phyloP scores from a whole-genome alignment of 2,113 vertebrate genomes.

The Sylvilagus bachmani region DNA sequence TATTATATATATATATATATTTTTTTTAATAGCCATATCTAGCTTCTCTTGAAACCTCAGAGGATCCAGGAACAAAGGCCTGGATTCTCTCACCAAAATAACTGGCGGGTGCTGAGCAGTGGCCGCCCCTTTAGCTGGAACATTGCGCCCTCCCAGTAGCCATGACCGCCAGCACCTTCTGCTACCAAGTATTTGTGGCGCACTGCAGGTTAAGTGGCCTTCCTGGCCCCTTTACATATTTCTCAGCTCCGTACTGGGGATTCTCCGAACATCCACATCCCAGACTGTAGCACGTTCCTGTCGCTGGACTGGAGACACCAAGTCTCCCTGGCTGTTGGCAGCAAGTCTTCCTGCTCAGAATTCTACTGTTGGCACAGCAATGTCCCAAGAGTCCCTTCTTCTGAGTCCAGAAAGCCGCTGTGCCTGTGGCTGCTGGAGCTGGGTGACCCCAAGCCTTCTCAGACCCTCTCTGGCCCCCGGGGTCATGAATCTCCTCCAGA shows the following conservation, averaged over 20 bases:
- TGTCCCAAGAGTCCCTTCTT: not conserved
- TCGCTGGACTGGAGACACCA: not conserved
- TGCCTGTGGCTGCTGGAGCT: not conserved
- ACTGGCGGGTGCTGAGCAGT: not conserved
- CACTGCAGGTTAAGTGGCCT: not conserved
- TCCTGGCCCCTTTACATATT: not conserved
- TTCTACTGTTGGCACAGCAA: not conserved
- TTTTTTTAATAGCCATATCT: no score
- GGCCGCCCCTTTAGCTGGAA: not conserved
- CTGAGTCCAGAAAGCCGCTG: not conserved
- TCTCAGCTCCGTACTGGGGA: not conserved
- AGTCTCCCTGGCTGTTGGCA: not conserved
- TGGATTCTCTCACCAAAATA: not conserved
- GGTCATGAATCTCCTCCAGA: not conserved
- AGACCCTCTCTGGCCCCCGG: not conserved
- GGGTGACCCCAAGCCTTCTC: no score
- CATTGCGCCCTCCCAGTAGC: rapidly evolving
- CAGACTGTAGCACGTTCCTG: not conserved
- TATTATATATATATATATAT: no score
- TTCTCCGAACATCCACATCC: not conserved
- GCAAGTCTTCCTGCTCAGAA: not conserved
- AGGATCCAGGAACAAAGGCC: not conserved
- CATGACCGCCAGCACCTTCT: not conserved
- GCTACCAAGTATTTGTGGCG: not conserved
- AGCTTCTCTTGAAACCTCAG: constrained; percentile 20